phyloP scores from a whole-genome alignment of 2,113 vertebrate species.

The Ictidomys tridecemlineatus region DNA sequence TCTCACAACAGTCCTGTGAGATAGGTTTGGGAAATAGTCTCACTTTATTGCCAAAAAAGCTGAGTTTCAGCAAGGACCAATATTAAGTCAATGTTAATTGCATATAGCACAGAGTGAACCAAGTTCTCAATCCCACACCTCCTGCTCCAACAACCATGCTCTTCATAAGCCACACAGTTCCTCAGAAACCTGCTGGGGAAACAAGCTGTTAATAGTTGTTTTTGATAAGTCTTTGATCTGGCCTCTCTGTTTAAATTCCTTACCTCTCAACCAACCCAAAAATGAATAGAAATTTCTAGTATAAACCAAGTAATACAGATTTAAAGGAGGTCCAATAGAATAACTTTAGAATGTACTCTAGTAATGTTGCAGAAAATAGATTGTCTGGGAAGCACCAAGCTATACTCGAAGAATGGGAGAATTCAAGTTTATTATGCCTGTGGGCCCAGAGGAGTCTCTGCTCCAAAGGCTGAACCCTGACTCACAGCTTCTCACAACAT shows the following conservation, averaged over 20 bases:
- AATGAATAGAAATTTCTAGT: constrained; percentile 4
- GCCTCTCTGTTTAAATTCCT: not conserved
- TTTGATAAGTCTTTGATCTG: not conserved
- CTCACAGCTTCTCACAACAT: too few relatives aligned
- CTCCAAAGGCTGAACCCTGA: too few relatives aligned
- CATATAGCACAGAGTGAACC: not conserved
- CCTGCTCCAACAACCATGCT: not conserved
- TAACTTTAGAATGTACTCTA: not conserved
- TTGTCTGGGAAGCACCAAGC: too few relatives aligned
- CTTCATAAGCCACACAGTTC: not conserved
- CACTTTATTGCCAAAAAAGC: not conserved
- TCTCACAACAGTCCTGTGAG: not conserved
- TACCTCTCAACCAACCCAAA: not conserved
- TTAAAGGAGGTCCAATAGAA: not conserved
- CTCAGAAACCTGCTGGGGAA: not conserved
- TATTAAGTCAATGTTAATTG: not conserved
- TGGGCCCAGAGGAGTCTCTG: too few relatives aligned
- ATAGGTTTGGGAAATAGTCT: not conserved
- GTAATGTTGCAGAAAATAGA: too few relatives aligned
- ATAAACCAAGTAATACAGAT: not conserved
- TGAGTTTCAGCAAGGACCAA: not conserved
- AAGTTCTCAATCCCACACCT: not conserved
- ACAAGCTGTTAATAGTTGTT: not conserved
- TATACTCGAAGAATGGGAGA: too few relatives aligned
- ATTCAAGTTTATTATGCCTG: too few relatives aligned